Evolutionary conservation across 2,888 invertebrate genomes (phyloP).

Genomic region (Cancer borealis): DNA sequence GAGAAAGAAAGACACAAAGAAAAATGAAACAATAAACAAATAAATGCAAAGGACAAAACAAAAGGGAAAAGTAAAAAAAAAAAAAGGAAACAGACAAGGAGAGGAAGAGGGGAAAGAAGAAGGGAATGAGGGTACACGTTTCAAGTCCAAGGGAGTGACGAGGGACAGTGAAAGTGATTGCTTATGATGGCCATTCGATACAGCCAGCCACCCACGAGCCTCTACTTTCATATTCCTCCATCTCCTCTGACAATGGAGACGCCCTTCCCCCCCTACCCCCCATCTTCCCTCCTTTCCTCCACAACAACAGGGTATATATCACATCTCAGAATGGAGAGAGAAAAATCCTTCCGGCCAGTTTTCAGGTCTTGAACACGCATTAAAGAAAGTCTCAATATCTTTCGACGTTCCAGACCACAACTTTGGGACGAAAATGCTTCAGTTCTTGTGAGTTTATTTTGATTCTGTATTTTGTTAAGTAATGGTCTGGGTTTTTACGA

Average conservation of each 20-base stretch:
- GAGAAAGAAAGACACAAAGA: not conserved
- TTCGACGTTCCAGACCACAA: not conserved
- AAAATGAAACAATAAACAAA: not conserved
- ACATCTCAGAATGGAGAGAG: not conserved
- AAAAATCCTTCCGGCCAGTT: conserved; percentile 9
- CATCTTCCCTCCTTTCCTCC: not conserved
- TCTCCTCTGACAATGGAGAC: not conserved
- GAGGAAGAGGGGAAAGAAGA: not conserved
- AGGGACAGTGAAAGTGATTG: conserved; percentile 35
- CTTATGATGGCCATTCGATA: conserved; percentile 53
- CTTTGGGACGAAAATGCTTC: not conserved
- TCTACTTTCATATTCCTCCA: conserved; percentile 35
- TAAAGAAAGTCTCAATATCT: conserved; percentile 20
- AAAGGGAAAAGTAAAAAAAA: not conserved
- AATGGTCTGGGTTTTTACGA: no score
- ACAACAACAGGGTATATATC: not conserved
- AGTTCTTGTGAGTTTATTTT: not conserved
- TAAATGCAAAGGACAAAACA: not conserved
- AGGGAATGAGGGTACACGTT: not conserved
- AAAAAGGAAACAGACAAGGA: not conserved
- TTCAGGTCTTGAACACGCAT: conserved; percentile 10
- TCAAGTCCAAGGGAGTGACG: not conserved
- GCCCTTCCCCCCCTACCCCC: not conserved
- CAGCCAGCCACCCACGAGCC: not conserved
- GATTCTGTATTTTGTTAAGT: no score